A percentile compares a stretch with the other conserved stretches of the same genome.
Conservation (phyloP, 2,797 vertebrate species). For the Rhinella marina region DNA sequence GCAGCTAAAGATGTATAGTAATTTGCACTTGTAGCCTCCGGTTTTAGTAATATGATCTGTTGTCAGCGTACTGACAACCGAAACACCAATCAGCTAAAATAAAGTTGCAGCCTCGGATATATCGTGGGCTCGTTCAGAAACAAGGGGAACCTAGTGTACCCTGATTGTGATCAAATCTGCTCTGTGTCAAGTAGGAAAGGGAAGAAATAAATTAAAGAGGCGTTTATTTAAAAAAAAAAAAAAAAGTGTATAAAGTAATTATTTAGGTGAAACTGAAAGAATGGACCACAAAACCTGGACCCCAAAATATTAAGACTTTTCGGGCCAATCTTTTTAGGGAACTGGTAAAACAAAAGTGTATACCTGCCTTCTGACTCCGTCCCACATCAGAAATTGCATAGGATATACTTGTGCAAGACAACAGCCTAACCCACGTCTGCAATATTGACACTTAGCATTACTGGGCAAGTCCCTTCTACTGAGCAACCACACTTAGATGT, state of each 20-base stretch:
- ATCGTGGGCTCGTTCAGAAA: neutral
- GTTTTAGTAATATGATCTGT: neutral
- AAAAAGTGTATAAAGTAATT: neutral
- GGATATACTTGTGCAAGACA: slow-evolving; percentile 86
- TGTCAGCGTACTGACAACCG: neutral
- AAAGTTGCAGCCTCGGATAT: neutral
- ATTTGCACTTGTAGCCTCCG: neutral
- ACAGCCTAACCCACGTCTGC: slow-evolving; percentile 76
- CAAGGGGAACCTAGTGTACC: neutral
- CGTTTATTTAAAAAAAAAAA: too few species aligned
- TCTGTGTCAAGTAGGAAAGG: slow-evolving; percentile 29
- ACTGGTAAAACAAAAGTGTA: slow-evolving; percentile 73
- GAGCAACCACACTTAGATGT: slow-evolving; percentile 78
- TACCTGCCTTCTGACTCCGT: slow-evolving; percentile 82
- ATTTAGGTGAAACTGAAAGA: slow-evolving; percentile 72
- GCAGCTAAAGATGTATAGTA: neutral
- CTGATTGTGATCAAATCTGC: neutral
- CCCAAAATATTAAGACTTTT: slow-evolving; percentile 79
- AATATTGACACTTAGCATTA: slow-evolving; percentile 74
- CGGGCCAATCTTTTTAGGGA: slow-evolving; percentile 49
- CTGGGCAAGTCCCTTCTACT: slow-evolving; percentile 69
- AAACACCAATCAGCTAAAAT: neutral
- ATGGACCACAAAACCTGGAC: slow-evolving; percentile 78
- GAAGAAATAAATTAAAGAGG: slow-evolving; percentile 12
- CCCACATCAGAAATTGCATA: slow-evolving; percentile 91